A percentile compares a stretch with the other conserved stretches of the same genome.
phyloP scores from a whole-genome alignment of 2,113 vertebrate species.

The Ctenodactylus gundi region DNA sequence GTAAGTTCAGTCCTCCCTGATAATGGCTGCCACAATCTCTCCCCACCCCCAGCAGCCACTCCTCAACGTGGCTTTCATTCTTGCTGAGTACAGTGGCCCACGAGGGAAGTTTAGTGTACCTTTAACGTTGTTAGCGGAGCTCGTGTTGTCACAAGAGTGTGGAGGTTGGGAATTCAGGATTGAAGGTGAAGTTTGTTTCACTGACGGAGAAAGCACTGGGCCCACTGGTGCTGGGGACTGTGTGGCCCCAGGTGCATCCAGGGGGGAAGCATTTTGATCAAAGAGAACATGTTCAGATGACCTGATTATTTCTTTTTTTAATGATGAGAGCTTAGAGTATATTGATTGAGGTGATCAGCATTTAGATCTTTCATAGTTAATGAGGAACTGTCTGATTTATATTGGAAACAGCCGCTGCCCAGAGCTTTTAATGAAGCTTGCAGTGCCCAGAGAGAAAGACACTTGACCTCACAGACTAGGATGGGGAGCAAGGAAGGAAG shows the following conservation, averaged over 20 bases:
- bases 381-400: conserved; percentile 53
- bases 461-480: not conserved
- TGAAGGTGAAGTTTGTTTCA: conserved; percentile 69
- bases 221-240: conserved; percentile 5
- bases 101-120: conserved; percentile 67
- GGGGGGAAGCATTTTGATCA: conserved; percentile 33
- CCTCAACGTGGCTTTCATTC: not conserved
- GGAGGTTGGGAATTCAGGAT: conserved; percentile 55
- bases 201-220: conserved; percentile 40
- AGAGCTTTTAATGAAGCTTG: conserved; percentile 12
- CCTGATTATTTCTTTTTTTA: conserved; percentile 12
- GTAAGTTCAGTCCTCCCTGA: not conserved
- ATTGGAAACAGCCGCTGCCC: not conserved
- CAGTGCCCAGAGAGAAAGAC: not conserved
- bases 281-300: not conserved
- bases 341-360: not conserved
- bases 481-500: not conserved
- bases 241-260: not conserved
- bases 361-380: not conserved
- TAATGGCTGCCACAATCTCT: not conserved
- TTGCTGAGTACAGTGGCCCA: conserved; percentile 59
- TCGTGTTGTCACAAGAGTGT: conserved; percentile 75
- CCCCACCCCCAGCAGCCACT: not conserved
- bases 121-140: conserved; percentile 71
- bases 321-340: conserved; percentile 1